Conservation (phyloP, 2,888 invertebrate species). For the Hoplodrina blanda region DNA sequence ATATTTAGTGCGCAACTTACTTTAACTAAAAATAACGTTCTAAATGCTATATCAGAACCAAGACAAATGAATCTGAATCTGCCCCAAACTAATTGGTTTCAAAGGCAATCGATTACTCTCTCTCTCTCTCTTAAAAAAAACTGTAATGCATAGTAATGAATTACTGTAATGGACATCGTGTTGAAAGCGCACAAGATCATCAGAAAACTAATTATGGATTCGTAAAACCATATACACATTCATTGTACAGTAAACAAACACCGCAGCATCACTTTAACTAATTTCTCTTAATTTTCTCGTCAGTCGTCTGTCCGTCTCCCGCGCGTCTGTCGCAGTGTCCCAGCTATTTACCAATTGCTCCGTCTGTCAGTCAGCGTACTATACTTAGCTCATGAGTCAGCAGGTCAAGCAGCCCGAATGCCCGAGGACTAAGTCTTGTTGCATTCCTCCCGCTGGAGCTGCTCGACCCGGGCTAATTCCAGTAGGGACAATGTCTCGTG, state of each 20-base stretch:
- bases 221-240: not conserved
- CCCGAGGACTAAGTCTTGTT: conserved; percentile 50
- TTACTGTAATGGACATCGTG: not conserved
- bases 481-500: conserved; percentile 57
- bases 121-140: too few species aligned
- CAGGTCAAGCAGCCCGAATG: conserved; percentile 53
- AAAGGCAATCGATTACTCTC: not conserved
- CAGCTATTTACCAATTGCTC: conserved; percentile 34
- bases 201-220: not conserved
- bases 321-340: conserved; percentile 36
- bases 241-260: not conserved
- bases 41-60: not conserved
- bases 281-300: conserved; percentile 25
- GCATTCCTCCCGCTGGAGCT: conserved; percentile 52
- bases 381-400: conserved; percentile 58
- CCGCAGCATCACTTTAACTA: not conserved
- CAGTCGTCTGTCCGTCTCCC: conserved; percentile 20
- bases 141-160: too few species aligned
- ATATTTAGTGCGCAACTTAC: conserved; percentile 3
- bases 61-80: too few species aligned
- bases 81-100: not conserved
- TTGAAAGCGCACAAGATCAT: not conserved
- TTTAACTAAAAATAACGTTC: conserved; percentile 6
- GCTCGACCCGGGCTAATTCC: conserved; percentile 51
- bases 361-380: conserved; percentile 39